These are phyloP conservation scores for Rhizomys pruinosus DNA, from an alignment of 2,113 vertebrate species.

Conservation along the genomic window DNA sequence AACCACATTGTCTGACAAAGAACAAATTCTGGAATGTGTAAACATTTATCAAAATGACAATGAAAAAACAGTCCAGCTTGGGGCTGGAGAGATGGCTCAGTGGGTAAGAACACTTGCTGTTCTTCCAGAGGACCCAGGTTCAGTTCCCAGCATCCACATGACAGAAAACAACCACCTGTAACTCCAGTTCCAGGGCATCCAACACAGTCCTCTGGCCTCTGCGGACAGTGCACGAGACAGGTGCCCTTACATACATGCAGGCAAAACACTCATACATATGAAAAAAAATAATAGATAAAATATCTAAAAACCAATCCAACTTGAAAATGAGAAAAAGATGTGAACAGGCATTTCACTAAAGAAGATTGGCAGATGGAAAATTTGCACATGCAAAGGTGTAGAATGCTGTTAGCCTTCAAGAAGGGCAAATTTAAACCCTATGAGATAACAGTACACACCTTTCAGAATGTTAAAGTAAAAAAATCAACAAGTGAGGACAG, in stretches of 20 bases:
- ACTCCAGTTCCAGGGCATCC: too few relatives aligned
- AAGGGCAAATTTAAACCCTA: slow-evolving; percentile 6
- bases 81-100: too few relatives aligned
- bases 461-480: background rate
- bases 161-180: too few relatives aligned
- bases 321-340: background rate
- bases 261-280: too few relatives aligned
- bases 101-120: too few relatives aligned
- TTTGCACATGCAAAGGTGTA: background rate
- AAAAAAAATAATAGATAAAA: too few relatives aligned
- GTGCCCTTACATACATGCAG: too few relatives aligned
- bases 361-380: background rate
- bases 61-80: too few relatives aligned
- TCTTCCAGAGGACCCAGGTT: too few relatives aligned
- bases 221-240: too few relatives aligned
- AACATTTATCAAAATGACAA: background rate
- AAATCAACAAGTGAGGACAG: background rate
- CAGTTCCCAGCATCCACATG: too few relatives aligned
- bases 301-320: background rate
- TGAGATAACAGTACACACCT: background rate
- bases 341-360: background rate
- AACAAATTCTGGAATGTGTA: background rate
- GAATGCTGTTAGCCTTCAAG: background rate
- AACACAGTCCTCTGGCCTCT: too few relatives aligned
- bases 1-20: background rate